phyloP scores from a whole-genome alignment of 2,113 vertebrate genomes.

The Myotis davidii region DNA sequence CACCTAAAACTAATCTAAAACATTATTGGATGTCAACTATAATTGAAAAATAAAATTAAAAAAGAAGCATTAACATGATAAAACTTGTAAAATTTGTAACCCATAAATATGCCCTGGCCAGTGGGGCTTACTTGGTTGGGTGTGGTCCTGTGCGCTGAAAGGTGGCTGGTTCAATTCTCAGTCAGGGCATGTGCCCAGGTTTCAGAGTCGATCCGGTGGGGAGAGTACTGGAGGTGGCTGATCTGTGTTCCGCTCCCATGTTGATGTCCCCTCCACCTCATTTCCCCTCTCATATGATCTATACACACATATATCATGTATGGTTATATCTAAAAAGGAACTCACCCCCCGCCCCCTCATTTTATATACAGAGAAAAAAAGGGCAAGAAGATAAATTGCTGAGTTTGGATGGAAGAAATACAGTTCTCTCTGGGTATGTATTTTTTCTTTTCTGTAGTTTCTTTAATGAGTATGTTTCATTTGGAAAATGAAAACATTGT shows the following conservation, averaged over 20 bases:
- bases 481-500: conserved; percentile 24
- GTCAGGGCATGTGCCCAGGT: no score
- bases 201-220: no score
- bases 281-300: no score
- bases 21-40: not conserved
- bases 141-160: no score
- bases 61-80: not conserved
- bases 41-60: not conserved
- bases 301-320: not conserved
- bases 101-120: no score
- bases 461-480: not conserved
- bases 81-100: not conserved
- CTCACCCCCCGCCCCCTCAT: accelerated
- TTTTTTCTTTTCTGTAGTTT: not conserved
- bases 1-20: not conserved
- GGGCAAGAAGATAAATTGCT: not conserved
- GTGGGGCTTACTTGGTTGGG: no score
- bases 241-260: no score
- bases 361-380: not conserved
- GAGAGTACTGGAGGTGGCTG: no score
- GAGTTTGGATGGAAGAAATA: conserved; percentile 10
- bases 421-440: not conserved
- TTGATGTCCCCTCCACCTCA: no score
- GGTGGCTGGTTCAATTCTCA: no score
- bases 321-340: not conserved